A percentile compares a stretch with the other conserved stretches of the same genome.
These are phyloP conservation scores for Polypedilum vanderplanki DNA, from an alignment of 1,140 invertebrate species.

Conservation along the genomic window DNA sequence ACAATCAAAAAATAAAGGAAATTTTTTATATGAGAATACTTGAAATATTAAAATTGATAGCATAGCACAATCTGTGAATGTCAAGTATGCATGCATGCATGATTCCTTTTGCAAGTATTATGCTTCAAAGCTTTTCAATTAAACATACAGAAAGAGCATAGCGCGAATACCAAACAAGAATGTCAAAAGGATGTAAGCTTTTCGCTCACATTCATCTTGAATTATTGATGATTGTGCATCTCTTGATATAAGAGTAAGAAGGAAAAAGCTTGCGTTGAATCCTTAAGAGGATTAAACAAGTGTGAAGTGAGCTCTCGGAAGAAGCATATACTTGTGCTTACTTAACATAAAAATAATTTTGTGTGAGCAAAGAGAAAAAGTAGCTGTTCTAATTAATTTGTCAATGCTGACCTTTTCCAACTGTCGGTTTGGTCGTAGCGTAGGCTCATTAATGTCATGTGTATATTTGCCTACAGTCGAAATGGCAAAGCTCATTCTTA, in stretches of 20 bases:
- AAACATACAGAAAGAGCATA: not conserved
- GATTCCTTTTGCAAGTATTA: not conserved
- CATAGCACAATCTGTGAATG: not conserved
- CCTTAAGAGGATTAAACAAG: no score
- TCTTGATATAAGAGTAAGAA: not conserved
- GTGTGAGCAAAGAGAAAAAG: not conserved
- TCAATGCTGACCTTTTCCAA: constrained; percentile 11
- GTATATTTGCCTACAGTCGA: not conserved
- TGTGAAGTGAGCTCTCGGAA: no score
- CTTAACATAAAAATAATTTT: constrained; percentile 9
- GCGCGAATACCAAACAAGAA: not conserved
- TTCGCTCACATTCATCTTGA: not conserved
- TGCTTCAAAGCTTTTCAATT: not conserved
- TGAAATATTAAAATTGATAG: no score
- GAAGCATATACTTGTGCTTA: not conserved
- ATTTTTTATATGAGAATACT: no score
- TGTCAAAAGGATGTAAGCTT: not conserved
- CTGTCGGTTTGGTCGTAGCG: not conserved
- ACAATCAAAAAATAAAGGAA: no score
- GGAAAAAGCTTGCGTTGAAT: not conserved
- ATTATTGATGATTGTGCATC: constrained; percentile 6
- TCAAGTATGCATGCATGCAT: not conserved
- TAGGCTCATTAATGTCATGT: not conserved
- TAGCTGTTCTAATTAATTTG: not conserved
- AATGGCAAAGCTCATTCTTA: no score